These are phyloP conservation scores for Eurytoma adleriae DNA, from an alignment of 2,888 invertebrate species.

Conservation along the genomic window DNA sequence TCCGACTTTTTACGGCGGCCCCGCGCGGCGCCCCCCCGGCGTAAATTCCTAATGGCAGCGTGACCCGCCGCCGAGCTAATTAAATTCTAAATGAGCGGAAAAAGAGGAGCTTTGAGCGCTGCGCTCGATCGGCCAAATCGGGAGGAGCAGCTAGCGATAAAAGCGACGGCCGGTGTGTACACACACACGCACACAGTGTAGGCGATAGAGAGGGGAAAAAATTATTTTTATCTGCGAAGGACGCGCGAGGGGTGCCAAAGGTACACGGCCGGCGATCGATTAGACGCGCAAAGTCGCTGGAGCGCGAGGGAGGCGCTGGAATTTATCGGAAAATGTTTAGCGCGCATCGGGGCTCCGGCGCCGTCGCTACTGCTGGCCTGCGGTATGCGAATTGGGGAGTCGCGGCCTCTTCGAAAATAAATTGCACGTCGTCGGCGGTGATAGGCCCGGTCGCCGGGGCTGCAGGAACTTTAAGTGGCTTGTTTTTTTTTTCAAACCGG, in stretches of 20 bases:
- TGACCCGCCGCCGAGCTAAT: no score
- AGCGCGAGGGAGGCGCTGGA: conserved; percentile 17
- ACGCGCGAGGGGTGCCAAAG: neutral
- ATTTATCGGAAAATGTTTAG: conserved; percentile 65
- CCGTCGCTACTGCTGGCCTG: neutral
- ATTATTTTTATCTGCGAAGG: neutral
- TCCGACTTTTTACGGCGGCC: no score
- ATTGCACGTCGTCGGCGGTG: conserved; percentile 16
- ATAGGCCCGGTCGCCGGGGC: conserved; percentile 2
- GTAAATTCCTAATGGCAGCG: no score
- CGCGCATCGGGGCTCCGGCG: conserved; percentile 54
- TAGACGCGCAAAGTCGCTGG: neutral
- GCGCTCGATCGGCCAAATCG: no score
- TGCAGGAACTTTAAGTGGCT: conserved; percentile 45
- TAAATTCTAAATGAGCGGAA: no score
- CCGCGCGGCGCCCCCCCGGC: no score
- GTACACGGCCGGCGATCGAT: conserved; percentile 10
- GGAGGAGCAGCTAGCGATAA: no score
- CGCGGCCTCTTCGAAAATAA: conserved; percentile 21
- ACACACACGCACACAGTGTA: no score
- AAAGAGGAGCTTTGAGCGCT: no score
- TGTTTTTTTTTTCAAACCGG: conserved; percentile 33
- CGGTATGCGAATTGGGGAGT: conserved; percentile 56
- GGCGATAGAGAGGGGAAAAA: neutral
- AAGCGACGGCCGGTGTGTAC: no score